Conservation (phyloP, 2,113 vertebrate species). For the Atractosteus spatula region DNA sequence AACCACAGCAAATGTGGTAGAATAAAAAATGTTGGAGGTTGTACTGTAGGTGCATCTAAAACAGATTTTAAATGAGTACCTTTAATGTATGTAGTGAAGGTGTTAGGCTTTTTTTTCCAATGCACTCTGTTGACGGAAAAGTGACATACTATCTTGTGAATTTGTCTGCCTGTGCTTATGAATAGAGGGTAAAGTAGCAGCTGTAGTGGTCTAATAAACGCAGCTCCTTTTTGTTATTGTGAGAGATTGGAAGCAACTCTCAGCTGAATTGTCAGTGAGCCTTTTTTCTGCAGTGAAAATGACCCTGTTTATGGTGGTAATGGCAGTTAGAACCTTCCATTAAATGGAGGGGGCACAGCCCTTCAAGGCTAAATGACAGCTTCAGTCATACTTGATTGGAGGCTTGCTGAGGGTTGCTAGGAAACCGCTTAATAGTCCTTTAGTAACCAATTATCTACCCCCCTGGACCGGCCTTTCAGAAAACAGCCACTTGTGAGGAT, state of each 20-base stretch:
- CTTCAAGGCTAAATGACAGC: constrained; percentile 58
- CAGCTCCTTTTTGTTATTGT: not conserved
- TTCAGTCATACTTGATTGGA: constrained; percentile 71
- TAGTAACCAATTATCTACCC: constrained; percentile 79
- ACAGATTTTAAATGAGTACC: no score
- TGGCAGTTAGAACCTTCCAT: constrained; percentile 35
- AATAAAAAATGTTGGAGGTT: no score
- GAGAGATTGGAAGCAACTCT: constrained; percentile 12
- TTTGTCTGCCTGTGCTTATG: no score
- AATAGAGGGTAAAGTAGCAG: no score
- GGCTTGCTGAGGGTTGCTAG: constrained; percentile 79
- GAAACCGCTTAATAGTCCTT: constrained; percentile 73
- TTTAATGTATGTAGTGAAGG: no score
- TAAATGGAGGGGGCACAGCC: constrained; percentile 36
- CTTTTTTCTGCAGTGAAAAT: constrained; percentile 22
- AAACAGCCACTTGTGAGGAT: constrained; percentile 39
- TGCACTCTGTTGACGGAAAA: no score
- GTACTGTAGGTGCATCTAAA: no score
- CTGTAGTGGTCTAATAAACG: no score
- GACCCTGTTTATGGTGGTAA: constrained; percentile 19
- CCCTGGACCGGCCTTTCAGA: constrained; percentile 41
- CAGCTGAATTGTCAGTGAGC: constrained; percentile 5
- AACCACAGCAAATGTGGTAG: no score
- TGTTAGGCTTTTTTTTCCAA: no score
- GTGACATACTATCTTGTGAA: no score